A percentile compares a stretch with the other conserved stretches of the same genome.
phyloP scores from a whole-genome alignment of 1,140 invertebrate genomes.

The Phenacoccus solenopsis region DNA sequence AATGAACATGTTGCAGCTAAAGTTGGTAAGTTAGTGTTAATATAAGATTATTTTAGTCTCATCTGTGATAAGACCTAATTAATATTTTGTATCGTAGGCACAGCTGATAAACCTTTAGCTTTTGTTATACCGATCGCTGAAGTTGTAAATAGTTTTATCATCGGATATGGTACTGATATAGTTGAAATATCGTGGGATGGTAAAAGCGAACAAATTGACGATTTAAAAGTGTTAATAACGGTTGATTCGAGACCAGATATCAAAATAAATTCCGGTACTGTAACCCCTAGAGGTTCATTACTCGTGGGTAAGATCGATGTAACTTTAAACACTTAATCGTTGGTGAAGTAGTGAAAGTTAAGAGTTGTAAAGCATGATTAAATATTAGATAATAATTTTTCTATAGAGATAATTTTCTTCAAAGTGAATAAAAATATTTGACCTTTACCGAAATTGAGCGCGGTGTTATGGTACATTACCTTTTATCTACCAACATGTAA shows the following conservation, averaged over 20 bases:
- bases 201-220: conserved; percentile 20
- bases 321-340: too few species aligned
- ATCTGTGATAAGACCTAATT: too few species aligned
- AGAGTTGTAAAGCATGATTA: too few species aligned
- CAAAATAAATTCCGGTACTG: conserved; percentile 77
- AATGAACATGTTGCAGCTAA: conserved; percentile 25
- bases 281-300: conserved; percentile 60
- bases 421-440: too few species aligned
- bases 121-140: not conserved
- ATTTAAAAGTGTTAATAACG: conserved; percentile 22
- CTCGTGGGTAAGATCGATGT: conserved; percentile 57
- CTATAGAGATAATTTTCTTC: too few species aligned
- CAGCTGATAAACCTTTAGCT: not conserved
- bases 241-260: conserved; percentile 33
- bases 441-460: too few species aligned
- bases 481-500: too few species aligned
- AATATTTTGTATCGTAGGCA: too few species aligned
- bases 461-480: too few species aligned
- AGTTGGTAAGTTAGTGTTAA: conserved; percentile 27
- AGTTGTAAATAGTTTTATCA: not conserved
- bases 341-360: too few species aligned
- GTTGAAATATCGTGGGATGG: conserved; percentile 30
- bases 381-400: too few species aligned
- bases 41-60: too few species aligned
- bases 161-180: conserved; percentile 18